Conservation (phyloP, 2,888 invertebrate genomes). For the Tethea ocularis region DNA sequence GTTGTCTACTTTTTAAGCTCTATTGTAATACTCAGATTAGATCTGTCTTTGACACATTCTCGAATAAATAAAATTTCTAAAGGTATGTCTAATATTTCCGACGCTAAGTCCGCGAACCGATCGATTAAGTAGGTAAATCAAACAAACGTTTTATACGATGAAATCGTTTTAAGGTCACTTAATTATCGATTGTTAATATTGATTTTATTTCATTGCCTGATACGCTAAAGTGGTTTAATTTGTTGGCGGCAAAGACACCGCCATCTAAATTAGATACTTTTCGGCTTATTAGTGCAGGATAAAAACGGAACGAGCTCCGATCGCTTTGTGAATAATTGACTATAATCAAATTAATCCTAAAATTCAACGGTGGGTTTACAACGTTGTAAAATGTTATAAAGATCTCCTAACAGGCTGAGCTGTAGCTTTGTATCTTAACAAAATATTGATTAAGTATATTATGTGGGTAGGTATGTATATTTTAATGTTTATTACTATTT, state of each 20-base stretch:
- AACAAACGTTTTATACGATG: constrained; percentile 61
- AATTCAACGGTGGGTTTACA: constrained; percentile 83
- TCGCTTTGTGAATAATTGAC: constrained; percentile 82
- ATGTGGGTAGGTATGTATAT: not conserved
- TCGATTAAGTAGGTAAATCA: constrained; percentile 43
- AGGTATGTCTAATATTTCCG: constrained; percentile 18
- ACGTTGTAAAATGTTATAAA: constrained; percentile 81
- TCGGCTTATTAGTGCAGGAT: constrained; percentile 78
- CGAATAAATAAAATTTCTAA: constrained; percentile 34
- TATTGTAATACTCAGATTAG: constrained; percentile 62
- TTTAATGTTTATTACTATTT: not conserved
- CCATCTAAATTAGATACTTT: constrained; percentile 80
- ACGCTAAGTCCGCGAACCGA: constrained; percentile 29
- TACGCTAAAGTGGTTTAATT: constrained; percentile 83
- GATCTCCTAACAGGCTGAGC: constrained; percentile 71
- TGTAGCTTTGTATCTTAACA: constrained; percentile 51
- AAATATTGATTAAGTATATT: constrained; percentile 49
- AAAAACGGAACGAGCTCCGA: constrained; percentile 74
- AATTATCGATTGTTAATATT: constrained; percentile 82
- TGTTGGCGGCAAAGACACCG: constrained; percentile 81
- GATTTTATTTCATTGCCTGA: constrained; percentile 75
- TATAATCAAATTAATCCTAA: constrained; percentile 83
- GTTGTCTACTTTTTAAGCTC: constrained; percentile 63
- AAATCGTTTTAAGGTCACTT: constrained; percentile 74
- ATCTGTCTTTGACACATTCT: constrained; percentile 46